These are phyloP conservation scores for Terrapene triunguis DNA, from an alignment of 2,113 vertebrate genomes.

Conservation along the genomic window DNA sequence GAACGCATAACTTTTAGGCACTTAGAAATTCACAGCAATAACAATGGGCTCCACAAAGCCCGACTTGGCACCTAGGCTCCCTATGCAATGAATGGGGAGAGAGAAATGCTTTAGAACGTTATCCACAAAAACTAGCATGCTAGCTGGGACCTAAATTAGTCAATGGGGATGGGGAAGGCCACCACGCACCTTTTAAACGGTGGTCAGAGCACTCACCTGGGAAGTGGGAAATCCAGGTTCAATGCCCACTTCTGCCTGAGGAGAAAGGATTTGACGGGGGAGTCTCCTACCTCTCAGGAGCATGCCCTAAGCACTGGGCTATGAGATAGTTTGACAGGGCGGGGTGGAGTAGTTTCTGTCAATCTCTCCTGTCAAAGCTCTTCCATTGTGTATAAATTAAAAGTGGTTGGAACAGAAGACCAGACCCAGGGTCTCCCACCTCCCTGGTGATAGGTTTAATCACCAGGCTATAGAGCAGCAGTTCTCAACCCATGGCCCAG, in stretches of 20 bases:
- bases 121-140: neutral
- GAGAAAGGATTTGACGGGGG: too few species aligned
- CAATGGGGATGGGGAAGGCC: neutral
- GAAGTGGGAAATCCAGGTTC: neutral
- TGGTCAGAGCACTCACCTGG: neutral
- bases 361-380: too few species aligned
- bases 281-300: too few species aligned
- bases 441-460: too few species aligned
- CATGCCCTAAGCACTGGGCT: too few species aligned
- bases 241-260: neutral
- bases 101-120: neutral
- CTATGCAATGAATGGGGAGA: neutral
- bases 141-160: neutral
- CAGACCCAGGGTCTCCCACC: too few species aligned
- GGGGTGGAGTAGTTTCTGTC: too few species aligned
- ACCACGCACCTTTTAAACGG: neutral
- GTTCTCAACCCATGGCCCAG: too few species aligned
- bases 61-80: neutral
- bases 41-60: neutral
- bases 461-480: too few species aligned
- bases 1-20: neutral
- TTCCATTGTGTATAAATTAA: too few species aligned
- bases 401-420: too few species aligned
- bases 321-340: too few species aligned
- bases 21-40: neutral